Evolutionary conservation across 2,888 invertebrate genomes (phyloP).

Genomic region (Tenodera sinensis): DNA sequence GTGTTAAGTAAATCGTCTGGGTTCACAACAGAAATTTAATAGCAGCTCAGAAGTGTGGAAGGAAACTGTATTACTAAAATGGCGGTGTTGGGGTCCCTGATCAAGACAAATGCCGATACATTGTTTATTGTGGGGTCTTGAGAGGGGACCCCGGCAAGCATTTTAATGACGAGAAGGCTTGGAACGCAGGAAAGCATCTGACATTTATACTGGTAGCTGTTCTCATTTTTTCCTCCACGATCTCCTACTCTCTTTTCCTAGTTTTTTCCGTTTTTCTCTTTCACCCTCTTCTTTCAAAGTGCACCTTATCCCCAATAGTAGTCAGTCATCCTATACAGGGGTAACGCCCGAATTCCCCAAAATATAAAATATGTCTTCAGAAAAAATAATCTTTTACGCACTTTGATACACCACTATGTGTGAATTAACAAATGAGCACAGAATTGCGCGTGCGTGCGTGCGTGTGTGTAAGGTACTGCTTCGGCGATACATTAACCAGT

Average conservation of each 20-base stretch:
- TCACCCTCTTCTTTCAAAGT: background rate
- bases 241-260: background rate
- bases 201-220: constrained; percentile 2
- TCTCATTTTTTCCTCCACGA: background rate
- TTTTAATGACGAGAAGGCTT: constrained; percentile 4
- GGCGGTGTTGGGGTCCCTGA: constrained; percentile 36
- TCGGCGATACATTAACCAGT: too few species aligned
- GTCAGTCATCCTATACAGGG: constrained; percentile 2
- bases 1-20: background rate
- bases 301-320: background rate
- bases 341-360: background rate
- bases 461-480: too few species aligned
- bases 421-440: background rate
- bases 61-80: constrained; percentile 34
- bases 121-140: constrained; percentile 42
- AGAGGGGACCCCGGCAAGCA: constrained; percentile 8
- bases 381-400: background rate
- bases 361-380: background rate
- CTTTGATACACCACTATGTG: background rate
- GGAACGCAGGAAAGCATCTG: background rate
- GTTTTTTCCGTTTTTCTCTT: background rate
- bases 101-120: constrained; percentile 46
- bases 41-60: constrained; percentile 4
- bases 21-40: background rate
- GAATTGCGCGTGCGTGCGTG: too few species aligned